These are phyloP conservation scores for Acanthococcus lagerstroemiae DNA, from an alignment of 2,888 invertebrate genomes.

Conservation along the genomic window DNA sequence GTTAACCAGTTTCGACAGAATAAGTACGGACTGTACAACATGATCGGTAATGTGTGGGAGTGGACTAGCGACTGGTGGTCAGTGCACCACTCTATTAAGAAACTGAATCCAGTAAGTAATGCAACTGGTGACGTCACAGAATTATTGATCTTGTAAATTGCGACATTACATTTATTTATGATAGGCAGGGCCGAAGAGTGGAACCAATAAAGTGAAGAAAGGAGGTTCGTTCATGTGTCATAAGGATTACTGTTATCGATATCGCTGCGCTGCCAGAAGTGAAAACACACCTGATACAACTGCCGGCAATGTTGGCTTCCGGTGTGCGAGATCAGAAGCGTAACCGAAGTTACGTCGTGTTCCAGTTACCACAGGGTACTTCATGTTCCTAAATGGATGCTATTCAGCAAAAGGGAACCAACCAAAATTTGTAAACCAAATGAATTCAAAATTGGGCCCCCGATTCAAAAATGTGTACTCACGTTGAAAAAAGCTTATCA, in stretches of 20 bases:
- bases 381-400: no score
- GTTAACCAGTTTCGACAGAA: conserved; percentile 67
- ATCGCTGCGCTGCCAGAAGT: conserved; percentile 85
- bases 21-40: conserved; percentile 72
- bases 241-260: conserved; percentile 80
- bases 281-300: conserved; percentile 91
- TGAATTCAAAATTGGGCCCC: no score
- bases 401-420: no score
- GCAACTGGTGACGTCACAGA: no score
- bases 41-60: conserved; percentile 97
- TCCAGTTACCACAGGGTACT: no score
- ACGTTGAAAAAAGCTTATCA: no score
- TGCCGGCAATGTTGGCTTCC: conserved; percentile 84
- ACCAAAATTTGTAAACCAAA: no score
- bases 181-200: conserved; percentile 6
- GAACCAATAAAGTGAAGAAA: conserved; percentile 75
- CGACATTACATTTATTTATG: background rate
- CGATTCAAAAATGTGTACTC: no score
- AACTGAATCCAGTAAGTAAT: background rate
- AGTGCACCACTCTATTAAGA: conserved; percentile 40
- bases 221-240: conserved; percentile 93
- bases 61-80: conserved; percentile 83
- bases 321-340: conserved; percentile 56
- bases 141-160: background rate
- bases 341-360: no score